A percentile compares a stretch with the other conserved stretches of the same genome.
phyloP scores from a whole-genome alignment of 2,113 vertebrate genomes.

The Toxostoma redivivum region DNA sequence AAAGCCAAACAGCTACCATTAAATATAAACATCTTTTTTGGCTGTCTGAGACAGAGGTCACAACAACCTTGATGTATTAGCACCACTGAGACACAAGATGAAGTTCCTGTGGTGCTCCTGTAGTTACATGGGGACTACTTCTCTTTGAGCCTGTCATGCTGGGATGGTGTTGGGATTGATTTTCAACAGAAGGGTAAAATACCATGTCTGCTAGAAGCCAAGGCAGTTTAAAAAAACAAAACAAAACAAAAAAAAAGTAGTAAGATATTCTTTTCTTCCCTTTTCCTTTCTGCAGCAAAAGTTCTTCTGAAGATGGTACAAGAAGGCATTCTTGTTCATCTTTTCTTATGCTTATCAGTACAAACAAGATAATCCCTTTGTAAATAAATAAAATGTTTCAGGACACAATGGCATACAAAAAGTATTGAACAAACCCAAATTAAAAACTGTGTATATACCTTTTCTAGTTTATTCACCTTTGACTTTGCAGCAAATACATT shows the following conservation, averaged over 20 bases:
- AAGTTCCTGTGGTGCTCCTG: background rate
- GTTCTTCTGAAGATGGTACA: background rate
- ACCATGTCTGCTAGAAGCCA: background rate
- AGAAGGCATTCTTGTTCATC: background rate
- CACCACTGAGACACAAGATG: background rate
- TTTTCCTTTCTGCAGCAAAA: background rate
- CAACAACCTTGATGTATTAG: background rate
- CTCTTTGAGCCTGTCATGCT: background rate
- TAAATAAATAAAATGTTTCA: background rate
- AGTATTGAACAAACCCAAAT: background rate
- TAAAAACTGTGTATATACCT: background rate
- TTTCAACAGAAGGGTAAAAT: background rate
- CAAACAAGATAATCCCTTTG: background rate
- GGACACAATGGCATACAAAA: background rate
- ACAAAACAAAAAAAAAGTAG: background rate
- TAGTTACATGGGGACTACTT: background rate
- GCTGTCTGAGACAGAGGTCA: background rate
- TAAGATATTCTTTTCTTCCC: background rate
- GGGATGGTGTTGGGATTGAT: background rate
- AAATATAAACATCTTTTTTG: background rate
- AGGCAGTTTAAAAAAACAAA: background rate
- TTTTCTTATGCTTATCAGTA: background rate
- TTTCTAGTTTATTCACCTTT: background rate
- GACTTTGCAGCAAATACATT: background rate
- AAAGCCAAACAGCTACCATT: background rate